Evolutionary conservation across 2,113 vertebrate genomes (phyloP).

Genomic region (Circaetus cinerascens): DNA sequence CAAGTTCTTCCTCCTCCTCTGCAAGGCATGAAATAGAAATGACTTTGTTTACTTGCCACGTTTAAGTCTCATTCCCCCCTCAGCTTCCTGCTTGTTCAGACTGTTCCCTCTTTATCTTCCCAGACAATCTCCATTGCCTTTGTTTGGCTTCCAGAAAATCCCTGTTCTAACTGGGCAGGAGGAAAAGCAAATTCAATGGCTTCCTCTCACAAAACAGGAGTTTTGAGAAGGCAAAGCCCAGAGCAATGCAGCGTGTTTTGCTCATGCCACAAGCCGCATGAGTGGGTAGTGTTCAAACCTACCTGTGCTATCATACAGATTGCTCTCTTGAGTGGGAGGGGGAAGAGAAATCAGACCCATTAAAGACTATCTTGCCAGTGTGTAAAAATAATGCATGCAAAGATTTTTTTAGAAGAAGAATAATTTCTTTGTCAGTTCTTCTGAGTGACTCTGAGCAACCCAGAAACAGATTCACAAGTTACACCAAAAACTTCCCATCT

Average conservation of each 20-base stretch:
- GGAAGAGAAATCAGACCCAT: neutral
- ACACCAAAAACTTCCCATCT: neutral
- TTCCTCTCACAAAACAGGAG: slow-evolving; percentile 18
- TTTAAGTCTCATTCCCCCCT: neutral
- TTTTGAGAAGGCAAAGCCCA: neutral
- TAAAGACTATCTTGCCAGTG: neutral
- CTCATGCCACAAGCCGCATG: neutral
- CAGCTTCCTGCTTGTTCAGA: slow-evolving; percentile 63
- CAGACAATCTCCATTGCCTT: slow-evolving; percentile 65
- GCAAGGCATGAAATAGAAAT: neutral
- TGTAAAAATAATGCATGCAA: neutral
- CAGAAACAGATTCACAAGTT: neutral
- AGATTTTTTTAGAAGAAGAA: neutral
- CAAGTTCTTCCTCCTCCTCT: neutral
- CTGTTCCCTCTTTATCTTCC: slow-evolving; percentile 62
- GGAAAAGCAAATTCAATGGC: slow-evolving; percentile 45
- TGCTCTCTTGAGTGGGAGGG: neutral
- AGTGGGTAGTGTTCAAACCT: neutral
- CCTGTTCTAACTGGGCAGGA: slow-evolving; percentile 32
- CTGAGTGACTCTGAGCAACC: neutral
- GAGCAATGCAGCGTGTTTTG: neutral
- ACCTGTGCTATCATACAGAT: neutral
- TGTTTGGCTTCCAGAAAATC: slow-evolving; percentile 66
- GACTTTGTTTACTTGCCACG: slow-evolving; percentile 28
- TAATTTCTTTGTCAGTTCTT: neutral